Evolutionary conservation across 2,888 invertebrate species (phyloP).

Genomic region (Cosmia trapezina): DNA sequence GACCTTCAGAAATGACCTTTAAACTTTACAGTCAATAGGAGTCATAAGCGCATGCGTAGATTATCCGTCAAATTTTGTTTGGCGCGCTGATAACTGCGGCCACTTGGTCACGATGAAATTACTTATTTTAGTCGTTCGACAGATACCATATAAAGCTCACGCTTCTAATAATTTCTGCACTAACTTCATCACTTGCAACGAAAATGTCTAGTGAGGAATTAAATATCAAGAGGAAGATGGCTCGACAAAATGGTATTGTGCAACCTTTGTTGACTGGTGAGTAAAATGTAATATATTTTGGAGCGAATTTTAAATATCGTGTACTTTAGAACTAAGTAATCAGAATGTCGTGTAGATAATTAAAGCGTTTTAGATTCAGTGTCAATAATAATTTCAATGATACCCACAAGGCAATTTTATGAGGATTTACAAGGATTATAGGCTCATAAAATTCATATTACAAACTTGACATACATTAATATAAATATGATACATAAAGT

Average conservation of each 20-base stretch:
- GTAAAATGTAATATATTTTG: slow-evolving; percentile 66
- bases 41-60: slow-evolving; percentile 84
- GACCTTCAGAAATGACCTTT: slow-evolving; percentile 84
- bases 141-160: slow-evolving; percentile 80
- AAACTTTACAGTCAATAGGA: slow-evolving; percentile 76
- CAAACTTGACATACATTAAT: background rate
- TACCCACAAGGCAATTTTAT: slow-evolving; percentile 12
- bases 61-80: slow-evolving; percentile 82
- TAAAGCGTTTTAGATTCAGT: slow-evolving; percentile 2
- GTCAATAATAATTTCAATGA: slow-evolving; percentile 7
- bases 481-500: background rate
- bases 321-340: slow-evolving; percentile 38
- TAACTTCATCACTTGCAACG: slow-evolving; percentile 66
- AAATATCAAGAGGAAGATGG: slow-evolving; percentile 81
- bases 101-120: slow-evolving; percentile 85
- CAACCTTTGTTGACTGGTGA: slow-evolving; percentile 97
- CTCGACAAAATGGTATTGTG: slow-evolving; percentile 95
- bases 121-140: slow-evolving; percentile 84
- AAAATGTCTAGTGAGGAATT: slow-evolving; percentile 84
- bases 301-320: slow-evolving; percentile 77
- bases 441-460: background rate
- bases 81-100: slow-evolving; percentile 85
- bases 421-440: too few relatives aligned
- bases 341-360: slow-evolving; percentile 16
- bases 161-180: slow-evolving; percentile 68